A percentile compares a stretch with the other conserved stretches of the same genome.
These are phyloP conservation scores for Atta colombica DNA, from an alignment of 1,140 invertebrate species.

Conservation along the genomic window DNA sequence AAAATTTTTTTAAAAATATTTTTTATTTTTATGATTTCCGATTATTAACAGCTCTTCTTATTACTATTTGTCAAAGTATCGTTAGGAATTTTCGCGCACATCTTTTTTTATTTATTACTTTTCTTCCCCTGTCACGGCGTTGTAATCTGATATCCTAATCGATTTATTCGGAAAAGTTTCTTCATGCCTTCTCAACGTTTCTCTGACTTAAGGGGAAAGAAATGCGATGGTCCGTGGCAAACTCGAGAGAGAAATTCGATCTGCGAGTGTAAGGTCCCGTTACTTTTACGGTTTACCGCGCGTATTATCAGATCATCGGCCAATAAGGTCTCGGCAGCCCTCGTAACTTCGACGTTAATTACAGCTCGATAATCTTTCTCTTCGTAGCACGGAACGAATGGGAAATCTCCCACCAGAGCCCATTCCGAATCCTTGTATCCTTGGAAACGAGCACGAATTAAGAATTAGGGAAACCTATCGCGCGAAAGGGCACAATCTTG, in stretches of 20 bases:
- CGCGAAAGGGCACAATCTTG: constrained; percentile 40
- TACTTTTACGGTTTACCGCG: constrained; percentile 61
- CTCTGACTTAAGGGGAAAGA: constrained; percentile 27
- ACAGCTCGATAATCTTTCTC: constrained; percentile 68
- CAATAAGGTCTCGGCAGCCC: constrained; percentile 62
- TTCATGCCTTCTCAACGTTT: constrained; percentile 18
- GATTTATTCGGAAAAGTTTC: constrained; percentile 39
- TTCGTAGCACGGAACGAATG: constrained; percentile 18
- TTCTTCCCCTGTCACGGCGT: neutral
- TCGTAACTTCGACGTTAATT: constrained; percentile 67
- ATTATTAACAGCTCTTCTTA: neutral
- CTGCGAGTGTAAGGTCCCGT: constrained; percentile 39
- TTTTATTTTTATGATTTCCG: neutral
- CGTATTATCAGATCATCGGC: constrained; percentile 68
- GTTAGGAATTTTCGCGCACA: neutral
- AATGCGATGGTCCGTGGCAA: neutral
- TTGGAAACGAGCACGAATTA: constrained; percentile 70
- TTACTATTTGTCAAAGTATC: neutral
- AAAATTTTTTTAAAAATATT: neutral
- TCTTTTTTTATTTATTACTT: neutral
- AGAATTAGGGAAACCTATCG: constrained; percentile 64
- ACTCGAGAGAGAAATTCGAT: constrained; percentile 56
- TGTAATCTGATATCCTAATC: constrained; percentile 33
- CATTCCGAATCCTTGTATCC: constrained; percentile 47
- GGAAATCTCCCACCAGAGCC: neutral